Percentiles rank a stretch among this genome's conserved stretches.
These are phyloP conservation scores for Orchestia grillus DNA, from an alignment of 1,140 invertebrate species.

Conservation along the genomic window DNA sequence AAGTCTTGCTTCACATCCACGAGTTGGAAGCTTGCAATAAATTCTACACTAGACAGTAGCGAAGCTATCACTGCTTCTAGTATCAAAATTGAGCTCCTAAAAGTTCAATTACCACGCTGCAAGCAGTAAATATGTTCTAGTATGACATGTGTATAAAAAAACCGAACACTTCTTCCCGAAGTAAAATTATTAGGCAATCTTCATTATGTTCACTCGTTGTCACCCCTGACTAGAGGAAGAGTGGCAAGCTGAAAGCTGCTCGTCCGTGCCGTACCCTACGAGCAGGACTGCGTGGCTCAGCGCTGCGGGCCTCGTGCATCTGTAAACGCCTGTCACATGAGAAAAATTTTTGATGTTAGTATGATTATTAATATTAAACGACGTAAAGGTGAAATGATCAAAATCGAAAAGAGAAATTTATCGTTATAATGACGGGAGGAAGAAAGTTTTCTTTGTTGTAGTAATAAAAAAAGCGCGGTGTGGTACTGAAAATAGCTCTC, in stretches of 20 bases:
- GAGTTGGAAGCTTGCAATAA: too few species aligned
- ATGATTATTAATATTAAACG: not conserved
- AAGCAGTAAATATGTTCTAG: too few species aligned
- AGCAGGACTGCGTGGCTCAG: slow-evolving; percentile 37
- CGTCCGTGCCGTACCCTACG: slow-evolving; percentile 3
- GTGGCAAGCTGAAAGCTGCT: not conserved
- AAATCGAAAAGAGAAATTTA: not conserved
- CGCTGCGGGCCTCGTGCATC: not conserved
- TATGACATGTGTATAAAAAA: too few species aligned
- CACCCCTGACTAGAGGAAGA: slow-evolving; percentile 67
- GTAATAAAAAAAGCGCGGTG: not conserved
- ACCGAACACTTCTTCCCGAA: too few species aligned
- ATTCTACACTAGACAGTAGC: too few species aligned
- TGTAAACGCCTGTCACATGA: not conserved
- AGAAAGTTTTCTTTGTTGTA: too few species aligned
- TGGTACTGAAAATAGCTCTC: not conserved
- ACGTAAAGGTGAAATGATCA: not conserved
- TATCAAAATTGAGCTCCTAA: too few species aligned
- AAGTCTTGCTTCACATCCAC: too few species aligned
- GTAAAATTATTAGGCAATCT: too few species aligned
- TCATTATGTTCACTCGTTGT: too few species aligned
- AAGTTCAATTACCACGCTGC: too few species aligned
- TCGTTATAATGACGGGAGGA: not conserved
- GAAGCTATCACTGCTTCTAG: too few species aligned
- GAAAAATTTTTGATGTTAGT: not conserved